phyloP scores from a whole-genome alignment of 2,888 invertebrate species.

The Creontiades dilutus region DNA sequence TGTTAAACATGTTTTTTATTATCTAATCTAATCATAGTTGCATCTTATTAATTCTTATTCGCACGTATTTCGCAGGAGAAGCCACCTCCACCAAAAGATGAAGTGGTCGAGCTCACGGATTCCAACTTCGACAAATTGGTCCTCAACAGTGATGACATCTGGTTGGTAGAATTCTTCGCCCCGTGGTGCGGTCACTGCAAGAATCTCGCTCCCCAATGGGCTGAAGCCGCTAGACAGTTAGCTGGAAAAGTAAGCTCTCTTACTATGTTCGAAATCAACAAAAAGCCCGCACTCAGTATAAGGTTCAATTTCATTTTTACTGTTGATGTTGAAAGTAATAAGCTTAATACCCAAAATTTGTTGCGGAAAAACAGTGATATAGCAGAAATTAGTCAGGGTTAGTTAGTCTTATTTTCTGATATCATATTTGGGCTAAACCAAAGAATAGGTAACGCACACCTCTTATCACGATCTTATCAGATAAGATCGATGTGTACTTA shows the following conservation, averaged over 20 bases:
- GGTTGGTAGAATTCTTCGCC: conserved; percentile 99
- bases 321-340: too few relatives aligned
- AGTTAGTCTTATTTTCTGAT: too few relatives aligned
- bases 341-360: too few relatives aligned
- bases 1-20: too few relatives aligned
- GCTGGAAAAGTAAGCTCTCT: conserved; percentile 86
- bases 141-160: conserved; percentile 94
- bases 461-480: too few relatives aligned
- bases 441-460: too few relatives aligned
- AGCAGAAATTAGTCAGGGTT: too few relatives aligned
- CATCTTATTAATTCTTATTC: too few relatives aligned
- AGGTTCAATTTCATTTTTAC: background rate
- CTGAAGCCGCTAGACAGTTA: conserved; percentile 93
- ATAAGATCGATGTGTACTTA: too few relatives aligned
- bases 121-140: conserved; percentile 96
- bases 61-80: conserved; percentile 45
- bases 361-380: too few relatives aligned
- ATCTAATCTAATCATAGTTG: too few relatives aligned
- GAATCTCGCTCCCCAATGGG: conserved; percentile 97
- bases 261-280: background rate
- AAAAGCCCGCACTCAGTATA: background rate
- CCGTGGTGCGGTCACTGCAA: conserved; percentile 99
- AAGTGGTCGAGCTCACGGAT: conserved; percentile 96
- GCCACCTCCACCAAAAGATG: conserved; percentile 77
- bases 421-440: too few relatives aligned